Evolutionary conservation across 2,113 vertebrate species (phyloP), one percentile per base, ranked within the genome.

Genomic region (Ellobius talpinus): DNA sequence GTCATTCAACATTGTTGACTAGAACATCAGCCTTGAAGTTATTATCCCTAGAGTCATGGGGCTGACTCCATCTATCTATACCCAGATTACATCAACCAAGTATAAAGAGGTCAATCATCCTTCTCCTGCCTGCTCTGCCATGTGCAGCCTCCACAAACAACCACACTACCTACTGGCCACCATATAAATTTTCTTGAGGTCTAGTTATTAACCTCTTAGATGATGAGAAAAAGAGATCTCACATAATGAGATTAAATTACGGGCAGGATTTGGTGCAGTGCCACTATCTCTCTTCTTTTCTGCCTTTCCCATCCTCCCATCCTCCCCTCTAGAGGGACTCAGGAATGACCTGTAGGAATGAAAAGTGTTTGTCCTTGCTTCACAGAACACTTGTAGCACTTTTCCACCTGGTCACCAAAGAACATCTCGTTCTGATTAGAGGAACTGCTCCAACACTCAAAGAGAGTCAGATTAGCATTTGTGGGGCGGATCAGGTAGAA

Each of bases 361-460:
- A 99, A 99, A 96, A 99, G 99, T 4, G 99, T 99, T 98, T 99
- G 99, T 98, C 99, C 99, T 98, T 99, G 99, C 98, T 99, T 99
- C 91, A 99, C 98, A 7, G 99, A 99, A 97, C 99, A 99, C 84
- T 98, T 99, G 98, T 99, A 99, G 98, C 99, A 99, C 98, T 99
- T 99, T 96, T 99, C 99, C 93, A 99, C 99, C 96, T 99, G 99
- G 98, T 99, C 99, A 55, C 99, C 99, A 97, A 99, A 99, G 95
- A 99, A 99, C 99, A 99, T 99, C 98, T 99, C 99, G 84, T 99
- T 99, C 98, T 99, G 99, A 98, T 99, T 99, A 72, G 99, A 99
- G 13, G 99, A 99, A 72, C 99, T 99, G 98, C 98, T 99, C 99
- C 99, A 99, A 63, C 99, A 98, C 96, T 99, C 99, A 98, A 99